Evolutionary conservation across 2,888 invertebrate genomes (phyloP).

Genomic region (Phengaris alcon): DNA sequence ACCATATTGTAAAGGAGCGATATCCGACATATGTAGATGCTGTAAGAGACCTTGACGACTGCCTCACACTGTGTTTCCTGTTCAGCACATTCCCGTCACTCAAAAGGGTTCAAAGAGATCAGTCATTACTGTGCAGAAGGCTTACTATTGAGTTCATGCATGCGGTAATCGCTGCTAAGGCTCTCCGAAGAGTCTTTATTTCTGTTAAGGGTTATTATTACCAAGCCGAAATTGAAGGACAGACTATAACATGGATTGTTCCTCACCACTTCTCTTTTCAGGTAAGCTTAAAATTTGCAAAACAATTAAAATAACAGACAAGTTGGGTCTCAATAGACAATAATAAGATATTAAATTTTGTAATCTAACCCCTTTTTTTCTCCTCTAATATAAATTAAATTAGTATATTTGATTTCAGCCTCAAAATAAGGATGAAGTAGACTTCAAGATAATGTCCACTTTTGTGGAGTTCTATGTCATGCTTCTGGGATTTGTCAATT

Average conservation of each 20-base stretch:
- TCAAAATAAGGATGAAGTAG: slow-evolving; percentile 93
- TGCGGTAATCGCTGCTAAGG: slow-evolving; percentile 94
- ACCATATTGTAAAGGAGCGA: slow-evolving; percentile 97
- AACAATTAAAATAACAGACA: not conserved
- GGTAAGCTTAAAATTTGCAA: slow-evolving; percentile 58
- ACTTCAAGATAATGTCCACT: slow-evolving; percentile 97
- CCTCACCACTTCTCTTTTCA: slow-evolving; percentile 95
- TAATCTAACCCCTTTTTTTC: not conserved
- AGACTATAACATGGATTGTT: slow-evolving; percentile 97
- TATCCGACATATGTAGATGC: slow-evolving; percentile 99
- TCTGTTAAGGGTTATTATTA: slow-evolving; percentile 99
- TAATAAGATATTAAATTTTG: not conserved
- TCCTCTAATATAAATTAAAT: slow-evolving; percentile 20
- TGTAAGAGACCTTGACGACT: slow-evolving; percentile 96
- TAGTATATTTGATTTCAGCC: slow-evolving; percentile 75
- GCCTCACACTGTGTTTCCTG: slow-evolving; percentile 94
- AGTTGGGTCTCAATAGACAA: not conserved
- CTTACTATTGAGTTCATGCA: slow-evolving; percentile 97
- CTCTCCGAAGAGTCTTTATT: slow-evolving; percentile 95
- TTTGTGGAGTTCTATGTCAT: slow-evolving; percentile 98
- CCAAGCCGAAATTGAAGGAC: slow-evolving; percentile 97
- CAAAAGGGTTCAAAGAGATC: slow-evolving; percentile 86
- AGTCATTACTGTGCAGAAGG: slow-evolving; percentile 90
- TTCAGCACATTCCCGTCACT: slow-evolving; percentile 97
- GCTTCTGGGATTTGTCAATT: slow-evolving; percentile 97